Conservation (phyloP, 1,140 invertebrate species). For the Choristoneura fumiferana region DNA sequence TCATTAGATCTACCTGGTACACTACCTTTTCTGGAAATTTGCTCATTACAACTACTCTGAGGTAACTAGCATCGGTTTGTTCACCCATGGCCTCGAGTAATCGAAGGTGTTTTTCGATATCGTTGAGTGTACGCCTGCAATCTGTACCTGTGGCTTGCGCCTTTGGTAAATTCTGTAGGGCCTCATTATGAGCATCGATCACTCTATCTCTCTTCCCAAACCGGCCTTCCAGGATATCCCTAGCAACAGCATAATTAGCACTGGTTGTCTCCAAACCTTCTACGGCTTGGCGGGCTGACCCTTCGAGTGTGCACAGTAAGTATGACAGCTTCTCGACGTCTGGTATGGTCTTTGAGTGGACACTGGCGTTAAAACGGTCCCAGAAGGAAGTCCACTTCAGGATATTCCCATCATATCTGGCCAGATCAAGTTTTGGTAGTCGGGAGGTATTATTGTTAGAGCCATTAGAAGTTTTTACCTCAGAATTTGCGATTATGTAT, state of each 20-base stretch:
- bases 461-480: too few species aligned
- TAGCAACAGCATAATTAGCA: too few species aligned
- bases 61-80: not conserved
- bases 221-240: too few species aligned
- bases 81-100: not conserved
- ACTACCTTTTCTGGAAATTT: slow-evolving; percentile 9
- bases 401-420: not conserved
- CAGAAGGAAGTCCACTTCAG: not conserved
- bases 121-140: not conserved
- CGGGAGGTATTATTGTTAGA: too few species aligned
- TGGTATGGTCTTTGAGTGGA: not conserved
- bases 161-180: too few species aligned
- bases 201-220: too few species aligned
- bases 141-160: not conserved
- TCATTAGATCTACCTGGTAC: not conserved
- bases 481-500: too few species aligned
- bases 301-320: too few species aligned
- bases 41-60: not conserved
- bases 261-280: too few species aligned
- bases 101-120: not conserved
- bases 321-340: not conserved
- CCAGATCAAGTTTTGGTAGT: not conserved
- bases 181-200: too few species aligned
- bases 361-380: not conserved
- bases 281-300: too few species aligned